Base-by-base conservation (phyloP, 2,113 vertebrate species). In the Cervus canadensis region DNA sequence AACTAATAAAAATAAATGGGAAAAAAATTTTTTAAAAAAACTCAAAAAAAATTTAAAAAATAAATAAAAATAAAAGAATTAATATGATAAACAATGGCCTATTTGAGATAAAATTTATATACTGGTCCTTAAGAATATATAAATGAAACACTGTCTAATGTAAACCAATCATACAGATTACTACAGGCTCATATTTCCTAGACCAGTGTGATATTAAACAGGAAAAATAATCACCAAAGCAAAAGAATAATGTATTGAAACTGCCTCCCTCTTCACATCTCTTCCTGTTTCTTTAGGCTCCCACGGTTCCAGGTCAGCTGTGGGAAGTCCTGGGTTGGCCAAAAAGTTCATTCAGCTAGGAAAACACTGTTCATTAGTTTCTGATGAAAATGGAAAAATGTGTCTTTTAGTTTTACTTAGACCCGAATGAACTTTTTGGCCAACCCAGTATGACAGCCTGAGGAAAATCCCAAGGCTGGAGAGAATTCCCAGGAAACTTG, bases 201-300 rank as follows among this genome's bases (percentile, higher is more conserved):
- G 12, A 52, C 15, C 36, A 88, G 33, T 82, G 76, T 78, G 62
- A 81, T 45, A 85, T 48, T 67, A 94, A 94, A 76, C 54, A 91
- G 54, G 54, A 97, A 93, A 97, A 93, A 91, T 17, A 84, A 92
- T 8, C 57, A 85, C 54, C 15, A 60, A 16, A 90, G 45, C 21
- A 84, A 74, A 97, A 81, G 59, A 92, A 94, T 76, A 62, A n/a
- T 43, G 21, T 74, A 67, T 9, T 92, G 57, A 82, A 71, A 97
- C 56, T 56, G 33, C 50, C 36, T 57, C n/a, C 52, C 13, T 92
- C 25, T 45, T 33, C 89, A 52, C 16, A 45, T 30, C 28, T 82
- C 85, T 87, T 81, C 62, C 43, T 78, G 16, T 59, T 92, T n/a
- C 52, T 76, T 83, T 21, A 40, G 52, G 62, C 9, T 79, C 30